Evolutionary conservation across 2,888 invertebrate species (phyloP), one percentile per base, ranked within the genome.

Genomic region (Calliopum simillimum): DNA sequence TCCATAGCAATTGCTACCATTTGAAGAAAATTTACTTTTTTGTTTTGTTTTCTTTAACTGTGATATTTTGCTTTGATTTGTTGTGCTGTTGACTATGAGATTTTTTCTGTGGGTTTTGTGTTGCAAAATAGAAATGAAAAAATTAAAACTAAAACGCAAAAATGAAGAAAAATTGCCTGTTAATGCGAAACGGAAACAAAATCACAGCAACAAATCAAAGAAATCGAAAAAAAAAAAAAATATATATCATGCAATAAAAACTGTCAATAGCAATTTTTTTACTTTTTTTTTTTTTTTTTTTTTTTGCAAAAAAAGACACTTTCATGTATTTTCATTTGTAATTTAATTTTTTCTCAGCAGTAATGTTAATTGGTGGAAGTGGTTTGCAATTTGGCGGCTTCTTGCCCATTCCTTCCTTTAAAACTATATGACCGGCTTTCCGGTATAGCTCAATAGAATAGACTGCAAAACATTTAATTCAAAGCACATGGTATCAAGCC

Each of bases 301-400:
- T 12, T 62, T 43, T 12, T 62, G 62, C 62, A 47, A 19, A 46
- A 1, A 4, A 33, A 33, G n/a, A n/a, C n/a, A 1, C 11, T 33
- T 33, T 41, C 11, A 43, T 61, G 69, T 71, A 56, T 62, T 71
- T 68, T 49, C 51, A 49, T 68, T 68, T 68, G 64, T 55, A 65
- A 62, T 65, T 68, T 61, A 67, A 71, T 61, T 68, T 68, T 56
- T 66, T 23, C 66, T 58, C n/a, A n/a, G n/a, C n/a, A n/a, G n/a
- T n/a, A n/a, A n/a, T n/a, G n/a, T n/a, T n/a, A n/a, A n/a, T n/a
- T n/a, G n/a, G n/a, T n/a, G n/a, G n/a, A n/a, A n/a, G n/a, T n/a
- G n/a, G n/a, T n/a, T n/a, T n/a, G n/a, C n/a, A n/a, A n/a, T n/a
- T n/a, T n/a, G n/a, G n/a, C n/a, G n/a, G n/a, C n/a, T n/a, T n/a